Percentiles rank a stretch among this genome's conserved stretches.
phyloP scores from a whole-genome alignment of 2,888 invertebrate species.

The Acleris sparsana region DNA sequence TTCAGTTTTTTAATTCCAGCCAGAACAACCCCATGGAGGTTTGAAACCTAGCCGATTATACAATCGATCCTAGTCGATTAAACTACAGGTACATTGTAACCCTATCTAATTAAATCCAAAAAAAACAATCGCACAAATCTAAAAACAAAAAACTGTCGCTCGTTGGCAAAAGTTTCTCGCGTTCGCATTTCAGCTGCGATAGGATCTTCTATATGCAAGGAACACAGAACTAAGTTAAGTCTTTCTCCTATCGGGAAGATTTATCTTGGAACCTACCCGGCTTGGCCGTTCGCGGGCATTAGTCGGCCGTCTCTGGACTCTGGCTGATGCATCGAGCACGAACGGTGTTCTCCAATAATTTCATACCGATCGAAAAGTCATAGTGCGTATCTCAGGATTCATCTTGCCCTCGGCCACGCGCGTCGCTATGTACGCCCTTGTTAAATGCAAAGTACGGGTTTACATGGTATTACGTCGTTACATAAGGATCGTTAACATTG shows the following conservation, averaged over 20 bases:
- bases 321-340: slow-evolving; percentile 78
- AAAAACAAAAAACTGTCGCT: slow-evolving; percentile 40
- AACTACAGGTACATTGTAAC: not conserved
- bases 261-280: slow-evolving; percentile 74
- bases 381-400: slow-evolving; percentile 60
- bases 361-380: slow-evolving; percentile 70
- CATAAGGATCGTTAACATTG: slow-evolving; percentile 76
- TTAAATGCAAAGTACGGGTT: slow-evolving; percentile 74
- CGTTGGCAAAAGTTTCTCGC: slow-evolving; percentile 45
- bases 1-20: too few species aligned
- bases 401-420: slow-evolving; percentile 76
- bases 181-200: slow-evolving; percentile 43
- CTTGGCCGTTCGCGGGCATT: slow-evolving; percentile 69
- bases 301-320: slow-evolving; percentile 56
- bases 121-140: slow-evolving; percentile 30
- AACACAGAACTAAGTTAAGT: slow-evolving; percentile 52
- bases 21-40: too few species aligned
- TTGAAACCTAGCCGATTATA: not conserved
- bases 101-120: slow-evolving; percentile 33
- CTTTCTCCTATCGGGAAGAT: slow-evolving; percentile 64
- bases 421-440: slow-evolving; percentile 66
- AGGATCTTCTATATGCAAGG: slow-evolving; percentile 54
- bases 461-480: slow-evolving; percentile 61
- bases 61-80: not conserved
- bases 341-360: slow-evolving; percentile 80